phyloP scores from a whole-genome alignment of 2,113 vertebrate genomes.

The Platycercus adscitus region DNA sequence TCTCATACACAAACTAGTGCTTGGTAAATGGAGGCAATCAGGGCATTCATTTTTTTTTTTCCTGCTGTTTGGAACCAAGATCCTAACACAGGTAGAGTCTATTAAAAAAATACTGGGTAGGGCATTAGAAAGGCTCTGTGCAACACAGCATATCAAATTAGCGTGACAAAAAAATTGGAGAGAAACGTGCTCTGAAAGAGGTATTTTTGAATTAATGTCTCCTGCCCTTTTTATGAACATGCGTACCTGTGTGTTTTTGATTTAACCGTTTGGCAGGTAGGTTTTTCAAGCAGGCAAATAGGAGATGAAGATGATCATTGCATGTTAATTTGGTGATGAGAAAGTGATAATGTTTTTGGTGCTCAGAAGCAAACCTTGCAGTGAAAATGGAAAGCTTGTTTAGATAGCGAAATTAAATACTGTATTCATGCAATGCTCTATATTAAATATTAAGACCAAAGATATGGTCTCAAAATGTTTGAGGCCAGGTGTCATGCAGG shows the following conservation, averaged over 20 bases:
- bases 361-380: not conserved
- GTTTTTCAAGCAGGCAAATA: not conserved
- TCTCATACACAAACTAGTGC: not conserved
- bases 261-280: not conserved
- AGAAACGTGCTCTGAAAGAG: not conserved
- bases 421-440: not conserved
- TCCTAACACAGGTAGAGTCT: not conserved
- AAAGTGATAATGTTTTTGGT: not conserved
- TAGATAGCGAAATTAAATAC: not conserved
- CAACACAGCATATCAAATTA: not conserved
- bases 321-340: not conserved
- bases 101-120: not conserved
- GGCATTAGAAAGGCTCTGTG: not conserved
- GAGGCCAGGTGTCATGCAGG: not conserved
- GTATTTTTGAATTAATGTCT: not conserved
- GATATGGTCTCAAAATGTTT: not conserved
- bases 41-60: not conserved
- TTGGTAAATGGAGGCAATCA: not conserved
- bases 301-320: not conserved
- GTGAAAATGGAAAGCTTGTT: not conserved
- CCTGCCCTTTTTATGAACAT: not conserved
- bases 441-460: not conserved
- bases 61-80: not conserved
- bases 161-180: not conserved
- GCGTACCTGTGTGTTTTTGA: not conserved